Conservation (phyloP, 2,888 invertebrate species). For the Amitus sp. region DNA sequence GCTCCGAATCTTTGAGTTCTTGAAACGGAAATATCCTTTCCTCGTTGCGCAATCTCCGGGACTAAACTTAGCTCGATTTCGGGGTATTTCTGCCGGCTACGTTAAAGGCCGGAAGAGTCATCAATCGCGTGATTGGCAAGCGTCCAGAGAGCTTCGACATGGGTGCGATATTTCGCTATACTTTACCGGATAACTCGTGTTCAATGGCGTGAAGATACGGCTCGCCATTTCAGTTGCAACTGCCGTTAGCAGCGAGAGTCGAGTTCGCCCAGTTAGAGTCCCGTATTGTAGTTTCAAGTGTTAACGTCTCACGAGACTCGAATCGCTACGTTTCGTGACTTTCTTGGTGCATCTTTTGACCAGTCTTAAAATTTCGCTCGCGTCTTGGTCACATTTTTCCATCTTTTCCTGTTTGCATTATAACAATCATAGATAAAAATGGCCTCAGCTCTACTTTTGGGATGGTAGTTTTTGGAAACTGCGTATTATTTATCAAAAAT, state of each 20-base stretch:
- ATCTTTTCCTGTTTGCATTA: too few species aligned
- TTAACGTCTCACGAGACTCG: slow-evolving; percentile 27
- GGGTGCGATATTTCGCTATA: neutral
- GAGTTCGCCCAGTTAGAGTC: neutral
- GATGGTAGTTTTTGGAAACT: too few species aligned
- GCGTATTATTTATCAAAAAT: too few species aligned
- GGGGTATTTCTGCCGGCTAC: neutral
- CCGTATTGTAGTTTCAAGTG: slow-evolving; percentile 9
- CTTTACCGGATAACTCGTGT: slow-evolving; percentile 16
- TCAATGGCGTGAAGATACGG: slow-evolving; percentile 13
- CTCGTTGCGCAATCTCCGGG: neutral
- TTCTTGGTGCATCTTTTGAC: too few species aligned
- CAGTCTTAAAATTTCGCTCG: too few species aligned
- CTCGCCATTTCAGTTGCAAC: slow-evolving; percentile 15
- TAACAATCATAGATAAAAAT: too few species aligned
- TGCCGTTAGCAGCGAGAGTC: neutral
- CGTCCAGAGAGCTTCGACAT: neutral
- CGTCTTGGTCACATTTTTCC: too few species aligned
- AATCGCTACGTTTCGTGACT: slow-evolving; percentile 12
- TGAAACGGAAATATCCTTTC: neutral
- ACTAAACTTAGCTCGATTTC: neutral
- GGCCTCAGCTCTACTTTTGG: too few species aligned
- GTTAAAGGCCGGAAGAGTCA: neutral
- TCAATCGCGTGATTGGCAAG: slow-evolving; percentile 7
- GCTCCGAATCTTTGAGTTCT: too few species aligned